A percentile compares a stretch with the other conserved stretches of the same genome.
These are phyloP conservation scores for Argentina silus DNA, from an alignment of 2,797 vertebrate genomes.

Conservation along the genomic window DNA sequence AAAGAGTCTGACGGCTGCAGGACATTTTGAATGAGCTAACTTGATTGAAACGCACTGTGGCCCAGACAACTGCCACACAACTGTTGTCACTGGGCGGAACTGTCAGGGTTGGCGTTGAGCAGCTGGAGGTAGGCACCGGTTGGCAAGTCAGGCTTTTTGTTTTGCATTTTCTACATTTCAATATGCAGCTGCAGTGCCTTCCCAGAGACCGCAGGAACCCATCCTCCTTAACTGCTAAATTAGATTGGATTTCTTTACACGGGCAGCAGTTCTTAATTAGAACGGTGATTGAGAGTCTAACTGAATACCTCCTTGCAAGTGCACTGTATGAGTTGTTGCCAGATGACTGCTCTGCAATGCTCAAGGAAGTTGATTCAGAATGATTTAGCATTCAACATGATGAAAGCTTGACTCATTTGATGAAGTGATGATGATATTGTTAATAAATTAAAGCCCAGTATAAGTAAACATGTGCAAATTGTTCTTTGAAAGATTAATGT, in stretches of 20 bases:
- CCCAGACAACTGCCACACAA: neutral
- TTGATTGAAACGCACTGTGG: neutral
- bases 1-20: neutral
- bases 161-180: neutral
- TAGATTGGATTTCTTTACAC: neutral
- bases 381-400: neutral
- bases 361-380: neutral
- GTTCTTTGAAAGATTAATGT: conserved; percentile 2
- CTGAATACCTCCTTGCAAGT: neutral
- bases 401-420: neutral
- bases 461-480: neutral
- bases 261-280: neutral
- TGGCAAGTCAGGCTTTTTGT: neutral
- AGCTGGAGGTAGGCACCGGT: neutral
- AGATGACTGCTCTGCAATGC: neutral
- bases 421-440: neutral
- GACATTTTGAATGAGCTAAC: neutral
- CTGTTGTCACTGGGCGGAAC: neutral
- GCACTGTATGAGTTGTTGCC: neutral
- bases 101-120: neutral
- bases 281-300: neutral
- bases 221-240: neutral
- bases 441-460: neutral
- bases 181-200: neutral
- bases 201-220: neutral